These are phyloP conservation scores for Microcebus lehilahytsara DNA, from an alignment of 2,113 vertebrate species.

Conservation along the genomic window DNA sequence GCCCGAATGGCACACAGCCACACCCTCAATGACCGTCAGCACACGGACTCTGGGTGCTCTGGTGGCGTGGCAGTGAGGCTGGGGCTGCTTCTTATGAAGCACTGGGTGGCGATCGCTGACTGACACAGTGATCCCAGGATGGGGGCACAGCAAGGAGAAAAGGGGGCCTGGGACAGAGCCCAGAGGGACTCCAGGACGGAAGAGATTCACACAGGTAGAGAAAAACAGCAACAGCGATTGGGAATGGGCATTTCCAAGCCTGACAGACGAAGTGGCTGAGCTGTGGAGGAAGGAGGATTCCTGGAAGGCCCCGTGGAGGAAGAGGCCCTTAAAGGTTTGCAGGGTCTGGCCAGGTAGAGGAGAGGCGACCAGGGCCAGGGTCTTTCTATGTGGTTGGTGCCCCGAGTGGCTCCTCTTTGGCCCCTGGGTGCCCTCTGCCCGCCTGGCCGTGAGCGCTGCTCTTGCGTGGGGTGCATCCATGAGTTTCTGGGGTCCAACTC, in stretches of 20 bases:
- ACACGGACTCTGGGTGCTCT: rapidly evolving
- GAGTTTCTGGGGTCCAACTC: not conserved
- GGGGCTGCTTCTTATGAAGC: not conserved
- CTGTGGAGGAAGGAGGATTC: not conserved
- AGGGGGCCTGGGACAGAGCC: not conserved
- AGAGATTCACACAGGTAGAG: not conserved
- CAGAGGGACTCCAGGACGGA: not conserved
- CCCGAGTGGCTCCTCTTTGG: rapidly evolving
- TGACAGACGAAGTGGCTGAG: not conserved
- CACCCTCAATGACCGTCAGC: not conserved
- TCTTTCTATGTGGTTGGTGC: rapidly evolving
- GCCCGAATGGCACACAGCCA: not conserved
- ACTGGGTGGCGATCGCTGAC: not conserved
- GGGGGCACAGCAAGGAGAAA: too few relatives aligned
- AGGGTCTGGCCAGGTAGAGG: not conserved
- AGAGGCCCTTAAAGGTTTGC: not conserved
- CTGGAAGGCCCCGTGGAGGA: not conserved
- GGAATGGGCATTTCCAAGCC: too few relatives aligned
- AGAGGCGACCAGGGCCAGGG: too few relatives aligned
- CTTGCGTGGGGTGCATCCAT: rapidly evolving
- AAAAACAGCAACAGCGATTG: too few relatives aligned
- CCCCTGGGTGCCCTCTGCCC: not conserved
- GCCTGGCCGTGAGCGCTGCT: rapidly evolving
- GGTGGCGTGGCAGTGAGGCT: not conserved
- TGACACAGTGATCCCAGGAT: too few relatives aligned